These are phyloP conservation scores for Leptopilina myrica DNA, from an alignment of 2,888 invertebrate species.

Conservation along the genomic window DNA sequence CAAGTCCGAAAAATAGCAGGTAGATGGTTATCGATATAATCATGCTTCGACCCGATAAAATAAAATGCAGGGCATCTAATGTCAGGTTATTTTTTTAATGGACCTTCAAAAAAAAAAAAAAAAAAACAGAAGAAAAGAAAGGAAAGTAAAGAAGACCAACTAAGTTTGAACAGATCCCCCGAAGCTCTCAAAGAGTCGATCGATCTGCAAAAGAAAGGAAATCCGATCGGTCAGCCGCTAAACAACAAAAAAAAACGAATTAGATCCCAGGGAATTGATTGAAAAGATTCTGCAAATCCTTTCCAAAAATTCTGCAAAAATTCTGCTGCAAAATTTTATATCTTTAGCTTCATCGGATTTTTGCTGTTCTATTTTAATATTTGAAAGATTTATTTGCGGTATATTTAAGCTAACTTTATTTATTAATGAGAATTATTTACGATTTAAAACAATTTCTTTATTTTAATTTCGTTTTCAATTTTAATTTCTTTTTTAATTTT, in stretches of 20 bases:
- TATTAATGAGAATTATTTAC: too few species aligned
- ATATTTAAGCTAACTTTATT: too few species aligned
- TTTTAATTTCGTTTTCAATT: too few species aligned
- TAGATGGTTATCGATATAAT: conserved; percentile 72
- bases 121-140: neutral
- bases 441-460: too few species aligned
- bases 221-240: conserved; percentile 50
- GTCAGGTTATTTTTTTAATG: conserved; percentile 63
- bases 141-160: conserved; percentile 40
- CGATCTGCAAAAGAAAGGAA: conserved; percentile 50
- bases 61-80: conserved; percentile 61
- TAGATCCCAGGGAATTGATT: conserved; percentile 14
- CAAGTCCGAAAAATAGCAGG: conserved; percentile 48
- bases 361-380: too few species aligned
- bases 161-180: conserved; percentile 46
- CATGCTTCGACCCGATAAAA: conserved; percentile 65
- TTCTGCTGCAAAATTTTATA: too few species aligned
- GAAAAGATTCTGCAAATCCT: conserved; percentile 20
- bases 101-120: conserved; percentile 42
- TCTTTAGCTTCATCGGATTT: neutral
- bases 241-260: conserved; percentile 27
- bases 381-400: too few species aligned
- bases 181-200: conserved; percentile 44
- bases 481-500: too few species aligned
- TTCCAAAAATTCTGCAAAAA: neutral